Evolutionary conservation across 2,797 vertebrate genomes (phyloP), one percentile per base, ranked within the genome.

Genomic region (Pipistrellus pygmaeus): DNA sequence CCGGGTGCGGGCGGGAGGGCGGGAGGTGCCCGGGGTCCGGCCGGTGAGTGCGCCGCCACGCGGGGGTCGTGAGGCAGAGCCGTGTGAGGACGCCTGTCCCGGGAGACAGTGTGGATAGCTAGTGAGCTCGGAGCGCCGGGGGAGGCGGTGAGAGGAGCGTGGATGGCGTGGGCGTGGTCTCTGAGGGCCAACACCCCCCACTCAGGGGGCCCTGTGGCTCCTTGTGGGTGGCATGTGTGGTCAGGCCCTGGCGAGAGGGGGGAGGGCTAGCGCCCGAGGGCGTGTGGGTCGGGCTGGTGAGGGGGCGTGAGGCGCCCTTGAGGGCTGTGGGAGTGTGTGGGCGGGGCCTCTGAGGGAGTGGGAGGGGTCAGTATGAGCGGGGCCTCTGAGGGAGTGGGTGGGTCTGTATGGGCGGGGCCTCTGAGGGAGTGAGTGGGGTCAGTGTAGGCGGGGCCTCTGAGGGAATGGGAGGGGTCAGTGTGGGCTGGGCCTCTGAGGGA

Each of bases 1-100:
- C n/a, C 9, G 62, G 35, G 20, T 10, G 64, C 3, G 27, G 68
- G 18, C 3, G 14, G 32, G 77, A 17, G 44, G 12, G 15, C 3
- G 2, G 57, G 62, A 18, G 44, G 78, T 17, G 60, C 30, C 21
- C 25, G 20, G 73, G 32, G 23, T 53, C 15, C 1, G 15, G 69
- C n/a, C n/a, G 4, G 30, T 0, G 17, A 60, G 41, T 1, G 30
- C 4, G 10, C 38, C 38, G 3, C 60, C 20, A 0, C 32, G 15
- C 21, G 30, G 3, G 32, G 21, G 27, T 7, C 46, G 46, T 6
- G 44, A 11, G 48, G 18, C 10, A 14, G 1, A 35, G 9, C 6
- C 25, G 12, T 11, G 38, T 6, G 48, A 71, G 77, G 32, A 8
- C 5, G 20, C 1, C 3, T 1, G 38, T 62, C 14, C 5, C 3